Conservation (phyloP, 2,113 vertebrate species). For the Progne subis region DNA sequence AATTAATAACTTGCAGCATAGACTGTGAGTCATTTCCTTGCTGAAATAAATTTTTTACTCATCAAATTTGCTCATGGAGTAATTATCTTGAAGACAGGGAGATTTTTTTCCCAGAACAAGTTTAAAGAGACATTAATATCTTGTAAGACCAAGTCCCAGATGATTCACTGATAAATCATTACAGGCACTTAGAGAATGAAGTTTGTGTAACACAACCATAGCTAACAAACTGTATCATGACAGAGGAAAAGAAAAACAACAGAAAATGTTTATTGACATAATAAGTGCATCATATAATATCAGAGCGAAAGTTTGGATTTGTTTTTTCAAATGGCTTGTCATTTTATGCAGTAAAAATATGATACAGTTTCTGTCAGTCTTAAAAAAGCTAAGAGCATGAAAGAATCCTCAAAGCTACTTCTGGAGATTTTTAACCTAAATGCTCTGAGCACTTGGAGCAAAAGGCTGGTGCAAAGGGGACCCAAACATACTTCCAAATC, state of each 20-base stretch:
- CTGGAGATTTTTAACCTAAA: background rate
- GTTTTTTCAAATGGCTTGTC: background rate
- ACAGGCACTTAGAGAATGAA: background rate
- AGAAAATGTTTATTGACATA: conserved; percentile 29
- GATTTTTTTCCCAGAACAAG: background rate
- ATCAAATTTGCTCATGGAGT: conserved; percentile 13
- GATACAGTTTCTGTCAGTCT: background rate
- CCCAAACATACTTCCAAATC: background rate
- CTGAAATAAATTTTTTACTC: background rate
- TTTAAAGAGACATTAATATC: conserved; percentile 1
- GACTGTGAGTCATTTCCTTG: conserved; percentile 41
- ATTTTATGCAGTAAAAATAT: background rate
- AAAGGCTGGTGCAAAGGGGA: background rate
- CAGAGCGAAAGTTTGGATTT: background rate
- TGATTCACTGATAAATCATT: background rate
- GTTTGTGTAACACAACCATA: background rate
- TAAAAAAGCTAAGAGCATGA: background rate
- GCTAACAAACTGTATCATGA: background rate
- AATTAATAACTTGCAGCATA: conserved; percentile 1
- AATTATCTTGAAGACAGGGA: conserved; percentile 8
- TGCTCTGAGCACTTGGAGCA: background rate
- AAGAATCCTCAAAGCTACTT: background rate
- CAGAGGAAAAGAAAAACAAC: background rate
- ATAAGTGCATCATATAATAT: background rate
- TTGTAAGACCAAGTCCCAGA: background rate